Base-by-base conservation (phyloP, 2,113 vertebrate genomes). In the Gila orcuttii region DNA sequence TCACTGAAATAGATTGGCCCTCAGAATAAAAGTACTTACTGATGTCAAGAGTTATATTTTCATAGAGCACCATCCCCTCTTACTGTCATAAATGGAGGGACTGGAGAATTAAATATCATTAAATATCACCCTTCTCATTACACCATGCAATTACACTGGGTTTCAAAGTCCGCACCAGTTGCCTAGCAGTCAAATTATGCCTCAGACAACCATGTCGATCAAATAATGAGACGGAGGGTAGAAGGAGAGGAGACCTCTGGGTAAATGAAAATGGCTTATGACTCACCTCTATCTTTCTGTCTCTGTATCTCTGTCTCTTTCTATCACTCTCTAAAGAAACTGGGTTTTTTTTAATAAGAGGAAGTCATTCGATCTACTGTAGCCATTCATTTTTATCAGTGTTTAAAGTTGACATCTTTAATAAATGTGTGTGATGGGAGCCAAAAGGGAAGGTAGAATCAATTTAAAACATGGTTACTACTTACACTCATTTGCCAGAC, bases 111-210 rank as follows among this genome's bases (percentile, higher is more conserved):
- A 85, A 86, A 81, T 66, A 80, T 89, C 79, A 85, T 87, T 89
- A 89, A 89, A 86, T 84, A 86, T 86, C 81, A 84, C 81, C 55
- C 74, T 86, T 79, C 82, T 89, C 80, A 88, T 88, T 86, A 88
- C 84, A 83, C 84, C 85, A 15, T 62, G 84, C 75, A 88, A 88
- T 88, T 84, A 79, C 62, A 83, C 74, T 39, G 45, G 52, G 52
- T 79, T 84, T 82, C n/a, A 79, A 81, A 84, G 82, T 82, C 83
- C 83, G 55, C 68, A 39, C 28, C 75, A 50, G 66, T 42, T 36
- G 50, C 79, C 74, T 50, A 60, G 75, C 80, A 79, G 81, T 75
- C 80, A 79, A 39, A 68, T 71, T 57, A 55, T 71, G 31, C 82
- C 52, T 23, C 55, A n/a, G 64, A 86, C 87, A 87, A 84, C 45